Conservation (phyloP, 92 coral and sea anemone species). For the Porites lobata region DNA sequence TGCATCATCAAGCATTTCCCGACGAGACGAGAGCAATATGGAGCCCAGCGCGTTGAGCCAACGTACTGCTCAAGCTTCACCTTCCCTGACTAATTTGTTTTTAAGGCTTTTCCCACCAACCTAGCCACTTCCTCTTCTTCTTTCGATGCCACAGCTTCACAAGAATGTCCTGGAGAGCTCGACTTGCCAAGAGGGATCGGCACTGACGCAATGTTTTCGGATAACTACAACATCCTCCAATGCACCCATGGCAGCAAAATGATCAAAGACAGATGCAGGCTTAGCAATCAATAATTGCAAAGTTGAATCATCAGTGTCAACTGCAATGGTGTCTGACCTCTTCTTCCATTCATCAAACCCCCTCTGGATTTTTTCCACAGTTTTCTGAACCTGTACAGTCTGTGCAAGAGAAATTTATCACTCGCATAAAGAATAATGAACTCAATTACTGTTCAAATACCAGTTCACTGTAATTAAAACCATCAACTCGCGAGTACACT, state of each 20-base stretch:
- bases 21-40: background rate
- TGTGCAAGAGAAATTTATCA: background rate
- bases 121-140: background rate
- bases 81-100: background rate
- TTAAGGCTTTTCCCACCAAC: background rate
- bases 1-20: background rate
- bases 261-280: background rate
- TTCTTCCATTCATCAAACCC: background rate
- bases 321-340: background rate
- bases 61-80: background rate
- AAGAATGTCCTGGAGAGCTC: constrained; percentile 6
- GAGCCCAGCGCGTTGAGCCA: background rate
- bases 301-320: background rate
- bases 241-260: background rate
- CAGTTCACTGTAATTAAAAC: background rate
- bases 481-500: background rate
- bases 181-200: background rate
- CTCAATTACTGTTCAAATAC: background rate
- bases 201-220: background rate
- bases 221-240: background rate
- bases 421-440: background rate
- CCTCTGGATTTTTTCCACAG: background rate
- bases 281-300: background rate
- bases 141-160: background rate
- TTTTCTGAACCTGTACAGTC: background rate